Percentiles rank a stretch among this genome's conserved stretches.
phyloP scores from a whole-genome alignment of 1,140 invertebrate species.

The Callitettix versicolor region DNA sequence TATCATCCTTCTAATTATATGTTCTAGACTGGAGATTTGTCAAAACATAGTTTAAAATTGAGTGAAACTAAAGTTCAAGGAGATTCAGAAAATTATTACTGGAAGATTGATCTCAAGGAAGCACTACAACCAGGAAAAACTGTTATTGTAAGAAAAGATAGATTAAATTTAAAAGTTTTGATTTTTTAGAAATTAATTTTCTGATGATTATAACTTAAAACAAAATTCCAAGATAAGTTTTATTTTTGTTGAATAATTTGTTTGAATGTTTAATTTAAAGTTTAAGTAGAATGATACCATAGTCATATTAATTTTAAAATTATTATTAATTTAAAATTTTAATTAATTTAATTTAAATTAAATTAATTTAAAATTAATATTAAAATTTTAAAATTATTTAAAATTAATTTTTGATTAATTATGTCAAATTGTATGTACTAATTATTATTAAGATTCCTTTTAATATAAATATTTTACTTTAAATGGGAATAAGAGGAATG shows the following conservation, averaged over 20 bases:
- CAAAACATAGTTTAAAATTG: conserved; percentile 49
- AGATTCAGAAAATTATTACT: conserved; percentile 30
- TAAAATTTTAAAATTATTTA: not conserved
- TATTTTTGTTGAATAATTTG: not conserved
- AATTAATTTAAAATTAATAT: not conserved
- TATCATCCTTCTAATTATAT: too few species aligned
- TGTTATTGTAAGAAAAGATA: conserved; percentile 33
- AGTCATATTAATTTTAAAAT: not conserved
- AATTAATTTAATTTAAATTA: not conserved
- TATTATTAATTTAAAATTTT: not conserved
- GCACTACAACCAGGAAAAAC: conserved; percentile 45
- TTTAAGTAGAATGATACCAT: not conserved
- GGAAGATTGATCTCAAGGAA: conserved; percentile 51
- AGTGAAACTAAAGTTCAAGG: conserved; percentile 41
- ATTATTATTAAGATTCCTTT: too few species aligned
- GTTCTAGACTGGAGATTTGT: conserved; percentile 40
- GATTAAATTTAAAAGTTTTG: not conserved
- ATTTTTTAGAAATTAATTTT: not conserved
- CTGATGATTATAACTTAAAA: not conserved
- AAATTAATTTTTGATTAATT: not conserved
- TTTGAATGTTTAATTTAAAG: not conserved
- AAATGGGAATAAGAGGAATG: too few species aligned
- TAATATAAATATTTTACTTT: too few species aligned
- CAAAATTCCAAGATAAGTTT: not conserved
- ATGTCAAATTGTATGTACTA: too few species aligned